These are phyloP conservation scores for Serripes groenlandicus DNA, from an alignment of 2,888 invertebrate genomes.

Conservation along the genomic window DNA sequence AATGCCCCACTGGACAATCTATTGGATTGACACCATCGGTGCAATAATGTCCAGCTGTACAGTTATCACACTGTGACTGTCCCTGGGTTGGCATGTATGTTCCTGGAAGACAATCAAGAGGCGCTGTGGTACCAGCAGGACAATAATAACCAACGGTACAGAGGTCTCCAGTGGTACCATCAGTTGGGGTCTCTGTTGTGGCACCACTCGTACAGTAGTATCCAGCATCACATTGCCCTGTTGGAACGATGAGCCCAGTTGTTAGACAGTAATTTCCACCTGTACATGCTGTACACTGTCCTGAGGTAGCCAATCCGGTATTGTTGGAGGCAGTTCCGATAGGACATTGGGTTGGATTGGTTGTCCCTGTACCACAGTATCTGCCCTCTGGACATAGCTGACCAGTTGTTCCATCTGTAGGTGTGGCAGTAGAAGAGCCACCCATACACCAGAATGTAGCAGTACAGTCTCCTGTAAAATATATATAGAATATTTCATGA, in stretches of 20 bases:
- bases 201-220: conserved; percentile 82
- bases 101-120: conserved; percentile 77
- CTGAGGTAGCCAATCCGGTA: conserved; percentile 72
- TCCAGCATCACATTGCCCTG: conserved; percentile 79
- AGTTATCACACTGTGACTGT: conserved; percentile 78
- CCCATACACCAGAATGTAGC: conserved; percentile 82
- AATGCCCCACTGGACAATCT: conserved; percentile 82
- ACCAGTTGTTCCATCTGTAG: conserved; percentile 82
- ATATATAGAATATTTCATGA: background rate
- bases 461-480: conserved; percentile 74
- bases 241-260: conserved; percentile 79
- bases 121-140: conserved; percentile 79
- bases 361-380: conserved; percentile 80
- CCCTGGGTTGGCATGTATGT: conserved; percentile 71
- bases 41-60: conserved; percentile 82
- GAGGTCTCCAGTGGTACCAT: conserved; percentile 80
- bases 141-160: conserved; percentile 84
- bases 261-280: conserved; percentile 81
- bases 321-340: conserved; percentile 80
- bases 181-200: conserved; percentile 77
- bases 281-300: conserved; percentile 70
- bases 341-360: conserved; percentile 77
- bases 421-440: conserved; percentile 80
- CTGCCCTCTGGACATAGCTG: conserved; percentile 80
- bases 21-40: conserved; percentile 75